These are phyloP conservation scores for Myopa testacea DNA, from an alignment of 2,888 invertebrate species.

Conservation along the genomic window DNA sequence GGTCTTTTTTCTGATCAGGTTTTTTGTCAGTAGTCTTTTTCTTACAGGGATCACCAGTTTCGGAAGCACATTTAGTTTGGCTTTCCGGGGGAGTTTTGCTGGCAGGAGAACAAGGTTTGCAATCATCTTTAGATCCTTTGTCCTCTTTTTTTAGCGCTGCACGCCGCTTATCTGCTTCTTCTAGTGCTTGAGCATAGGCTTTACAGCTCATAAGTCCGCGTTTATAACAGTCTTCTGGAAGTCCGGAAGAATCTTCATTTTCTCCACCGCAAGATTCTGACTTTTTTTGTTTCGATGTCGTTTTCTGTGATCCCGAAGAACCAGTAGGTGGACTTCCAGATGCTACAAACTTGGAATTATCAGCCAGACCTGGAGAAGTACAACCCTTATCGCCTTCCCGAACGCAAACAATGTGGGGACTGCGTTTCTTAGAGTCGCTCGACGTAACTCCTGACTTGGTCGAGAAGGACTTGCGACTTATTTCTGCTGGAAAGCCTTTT, in stretches of 20 bases:
- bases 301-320: background rate
- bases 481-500: slow-evolving; percentile 50
- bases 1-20: slow-evolving; percentile 46
- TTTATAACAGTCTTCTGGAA: background rate
- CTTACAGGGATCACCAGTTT: background rate
- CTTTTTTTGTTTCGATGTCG: background rate
- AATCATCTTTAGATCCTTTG: background rate
- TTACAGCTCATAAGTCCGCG: slow-evolving; percentile 46
- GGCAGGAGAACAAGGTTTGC: background rate
- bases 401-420: slow-evolving; percentile 46
- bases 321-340: background rate
- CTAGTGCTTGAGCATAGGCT: slow-evolving; percentile 46
- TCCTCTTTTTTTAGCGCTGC: slow-evolving; percentile 32
- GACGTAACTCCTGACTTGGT: slow-evolving; percentile 10
- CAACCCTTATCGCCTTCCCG: slow-evolving; percentile 47
- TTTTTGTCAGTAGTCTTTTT: background rate
- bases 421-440: background rate
- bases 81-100: background rate
- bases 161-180: slow-evolving; percentile 47
- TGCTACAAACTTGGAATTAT: slow-evolving; percentile 35
- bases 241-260: background rate
- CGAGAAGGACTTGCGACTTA: slow-evolving; percentile 41
- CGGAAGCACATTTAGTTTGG: slow-evolving; percentile 47
- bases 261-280: background rate
- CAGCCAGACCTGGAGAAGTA: slow-evolving; percentile 46